phyloP scores from a whole-genome alignment of 2,797 vertebrate genomes.

The Setipinna tenuifilis region DNA sequence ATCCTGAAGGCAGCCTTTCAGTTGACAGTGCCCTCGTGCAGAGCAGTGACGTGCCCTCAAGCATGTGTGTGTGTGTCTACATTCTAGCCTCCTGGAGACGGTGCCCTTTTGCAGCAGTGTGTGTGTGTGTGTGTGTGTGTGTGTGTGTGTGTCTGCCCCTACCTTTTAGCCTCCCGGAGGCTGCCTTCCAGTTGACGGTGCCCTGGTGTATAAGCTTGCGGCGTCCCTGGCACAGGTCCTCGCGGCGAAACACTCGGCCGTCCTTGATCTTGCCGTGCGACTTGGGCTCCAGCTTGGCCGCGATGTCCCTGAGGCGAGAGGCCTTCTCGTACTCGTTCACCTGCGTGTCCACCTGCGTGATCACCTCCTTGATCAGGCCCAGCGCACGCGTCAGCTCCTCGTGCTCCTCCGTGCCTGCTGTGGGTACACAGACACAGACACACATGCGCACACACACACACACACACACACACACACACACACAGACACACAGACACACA shows the following conservation, averaged over 20 bases:
- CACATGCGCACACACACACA: neutral
- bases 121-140: neutral
- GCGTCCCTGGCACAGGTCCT: conserved; percentile 79
- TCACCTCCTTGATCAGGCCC: conserved; percentile 83
- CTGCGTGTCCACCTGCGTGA: conserved; percentile 84
- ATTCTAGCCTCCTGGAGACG: no score
- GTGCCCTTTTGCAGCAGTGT: neutral
- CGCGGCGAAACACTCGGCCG: conserved; percentile 84
- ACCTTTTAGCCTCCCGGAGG: conserved; percentile 95
- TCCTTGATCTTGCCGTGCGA: conserved; percentile 87
- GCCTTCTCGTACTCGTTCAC: conserved; percentile 87
- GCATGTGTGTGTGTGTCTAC: neutral
- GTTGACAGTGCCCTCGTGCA: no score
- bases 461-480: conserved; percentile 1
- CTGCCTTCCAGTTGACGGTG: conserved; percentile 88
- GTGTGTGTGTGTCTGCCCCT: neutral
- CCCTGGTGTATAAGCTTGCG: conserved; percentile 83
- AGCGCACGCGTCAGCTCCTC: conserved; percentile 84
- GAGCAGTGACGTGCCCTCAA: no score
- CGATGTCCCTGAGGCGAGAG: conserved; percentile 87
- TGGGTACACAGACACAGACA: conserved; percentile 16
- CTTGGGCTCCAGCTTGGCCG: conserved; percentile 87
- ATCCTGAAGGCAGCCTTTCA: conserved; percentile 49
- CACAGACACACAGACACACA: conserved; percentile 9
- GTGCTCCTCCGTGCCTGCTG: conserved; percentile 85